These are phyloP conservation scores for Pyralis farinalis DNA, from an alignment of 2,888 invertebrate species.

Conservation along the genomic window DNA sequence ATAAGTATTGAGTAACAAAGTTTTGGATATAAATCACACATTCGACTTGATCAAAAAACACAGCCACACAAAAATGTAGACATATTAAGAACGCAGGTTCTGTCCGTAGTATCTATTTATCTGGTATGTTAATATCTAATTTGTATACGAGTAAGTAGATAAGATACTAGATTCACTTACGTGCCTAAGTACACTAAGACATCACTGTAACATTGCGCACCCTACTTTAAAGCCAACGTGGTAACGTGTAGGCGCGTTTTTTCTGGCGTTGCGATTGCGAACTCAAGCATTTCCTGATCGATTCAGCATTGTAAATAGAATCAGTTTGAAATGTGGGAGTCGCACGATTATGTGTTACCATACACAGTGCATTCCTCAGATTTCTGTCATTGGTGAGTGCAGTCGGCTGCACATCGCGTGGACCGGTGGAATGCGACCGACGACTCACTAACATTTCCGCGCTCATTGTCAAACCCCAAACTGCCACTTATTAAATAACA, in stretches of 20 bases:
- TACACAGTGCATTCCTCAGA: slow-evolving; percentile 21
- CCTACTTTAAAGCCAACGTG: no score
- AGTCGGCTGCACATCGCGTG: slow-evolving; percentile 13
- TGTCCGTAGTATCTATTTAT: no score
- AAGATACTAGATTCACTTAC: no score
- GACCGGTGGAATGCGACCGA: slow-evolving; percentile 30
- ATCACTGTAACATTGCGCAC: background rate
- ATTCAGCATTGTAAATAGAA: slow-evolving; percentile 13
- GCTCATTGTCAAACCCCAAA: slow-evolving; percentile 24
- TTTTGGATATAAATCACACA: no score
- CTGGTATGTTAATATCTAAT: no score
- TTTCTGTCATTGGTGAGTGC: slow-evolving; percentile 18
- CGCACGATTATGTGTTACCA: slow-evolving; percentile 23
- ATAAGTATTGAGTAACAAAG: no score
- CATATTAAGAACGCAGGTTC: no score
- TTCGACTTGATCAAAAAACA: no score
- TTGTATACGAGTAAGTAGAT: no score
- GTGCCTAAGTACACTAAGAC: no score
- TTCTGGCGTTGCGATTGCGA: background rate
- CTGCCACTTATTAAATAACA: background rate
- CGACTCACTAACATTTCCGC: slow-evolving; percentile 26
- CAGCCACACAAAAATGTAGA: no score
- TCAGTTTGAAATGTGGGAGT: slow-evolving; percentile 20
- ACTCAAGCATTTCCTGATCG: slow-evolving; percentile 10
- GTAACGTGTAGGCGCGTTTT: background rate